A percentile compares a stretch with the other conserved stretches of the same genome.
phyloP scores from a whole-genome alignment of 2,113 vertebrate species.

The Malaclemys terrapin region DNA sequence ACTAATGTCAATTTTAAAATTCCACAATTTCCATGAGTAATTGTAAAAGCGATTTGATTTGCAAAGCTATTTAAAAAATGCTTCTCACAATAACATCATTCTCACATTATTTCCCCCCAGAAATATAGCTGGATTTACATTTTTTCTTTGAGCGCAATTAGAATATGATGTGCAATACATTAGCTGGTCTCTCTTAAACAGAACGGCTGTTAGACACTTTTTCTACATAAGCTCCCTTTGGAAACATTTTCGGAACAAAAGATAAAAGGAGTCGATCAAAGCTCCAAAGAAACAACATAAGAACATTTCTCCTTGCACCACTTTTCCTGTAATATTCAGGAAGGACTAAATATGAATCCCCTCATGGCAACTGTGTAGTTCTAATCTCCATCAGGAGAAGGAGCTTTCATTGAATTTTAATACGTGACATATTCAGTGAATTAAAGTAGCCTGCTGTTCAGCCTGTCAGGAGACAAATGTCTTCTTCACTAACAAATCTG shows the following conservation, averaged over 20 bases:
- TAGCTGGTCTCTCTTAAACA: not conserved
- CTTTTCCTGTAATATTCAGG: not conserved
- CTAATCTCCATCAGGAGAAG: not conserved
- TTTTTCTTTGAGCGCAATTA: not conserved
- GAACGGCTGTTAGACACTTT: not conserved
- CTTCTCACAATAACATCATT: not conserved
- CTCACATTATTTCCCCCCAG: not conserved
- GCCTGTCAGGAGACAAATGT: not conserved
- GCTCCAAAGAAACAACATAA: not conserved
- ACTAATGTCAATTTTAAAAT: not conserved
- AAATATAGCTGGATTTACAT: not conserved
- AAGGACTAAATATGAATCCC: not conserved
- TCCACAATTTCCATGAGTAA: not conserved
- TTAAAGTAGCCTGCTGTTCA: not conserved
- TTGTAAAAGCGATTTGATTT: not conserved
- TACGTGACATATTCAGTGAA: not conserved
- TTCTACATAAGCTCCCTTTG: not conserved
- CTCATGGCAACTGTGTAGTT: not conserved
- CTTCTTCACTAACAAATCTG: conserved; percentile 24
- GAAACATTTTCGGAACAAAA: not conserved
- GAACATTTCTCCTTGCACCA: not conserved
- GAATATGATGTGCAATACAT: not conserved
- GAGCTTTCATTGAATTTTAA: not conserved
- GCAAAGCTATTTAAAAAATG: not conserved
- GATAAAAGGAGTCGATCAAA: not conserved